Evolutionary conservation across 2,797 vertebrate genomes (phyloP).

Genomic region (Platyrinchus mystaceus): DNA sequence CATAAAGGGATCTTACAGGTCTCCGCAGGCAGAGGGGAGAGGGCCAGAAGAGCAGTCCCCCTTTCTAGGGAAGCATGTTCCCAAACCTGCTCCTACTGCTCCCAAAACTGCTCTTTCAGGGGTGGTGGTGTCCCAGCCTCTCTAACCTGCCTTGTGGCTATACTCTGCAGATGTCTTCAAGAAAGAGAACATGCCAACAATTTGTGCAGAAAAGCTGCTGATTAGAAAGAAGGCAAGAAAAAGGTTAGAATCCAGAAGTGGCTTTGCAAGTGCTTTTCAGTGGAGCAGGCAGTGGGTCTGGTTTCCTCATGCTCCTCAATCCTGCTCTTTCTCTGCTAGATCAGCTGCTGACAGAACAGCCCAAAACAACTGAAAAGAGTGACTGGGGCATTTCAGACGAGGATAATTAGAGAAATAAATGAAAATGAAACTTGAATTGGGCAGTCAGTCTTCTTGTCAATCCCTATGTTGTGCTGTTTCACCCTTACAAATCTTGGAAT

Average conservation of each 20-base stretch:
- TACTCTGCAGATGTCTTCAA: not conserved
- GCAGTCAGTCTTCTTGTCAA: not conserved
- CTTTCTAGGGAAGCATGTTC: not conserved
- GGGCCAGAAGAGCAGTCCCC: not conserved
- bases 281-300: not conserved
- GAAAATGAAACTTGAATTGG: not conserved
- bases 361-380: not conserved
- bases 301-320: not conserved
- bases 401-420: not conserved
- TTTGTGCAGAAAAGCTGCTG: not conserved
- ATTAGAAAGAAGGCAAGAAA: not conserved
- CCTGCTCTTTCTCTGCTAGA: not conserved
- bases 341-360: not conserved
- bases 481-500: not conserved
- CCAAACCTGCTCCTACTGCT: not conserved
- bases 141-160: not conserved
- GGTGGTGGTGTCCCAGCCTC: accelerated
- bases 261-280: not conserved
- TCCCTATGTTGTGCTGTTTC: not conserved
- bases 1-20: not conserved
- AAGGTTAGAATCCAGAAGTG: not conserved
- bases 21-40: not conserved
- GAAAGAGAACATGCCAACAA: not conserved
- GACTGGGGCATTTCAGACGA: not conserved
- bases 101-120: not conserved